Base-by-base conservation (phyloP, 2,113 vertebrate species). In the Apeltes quadracus region DNA sequence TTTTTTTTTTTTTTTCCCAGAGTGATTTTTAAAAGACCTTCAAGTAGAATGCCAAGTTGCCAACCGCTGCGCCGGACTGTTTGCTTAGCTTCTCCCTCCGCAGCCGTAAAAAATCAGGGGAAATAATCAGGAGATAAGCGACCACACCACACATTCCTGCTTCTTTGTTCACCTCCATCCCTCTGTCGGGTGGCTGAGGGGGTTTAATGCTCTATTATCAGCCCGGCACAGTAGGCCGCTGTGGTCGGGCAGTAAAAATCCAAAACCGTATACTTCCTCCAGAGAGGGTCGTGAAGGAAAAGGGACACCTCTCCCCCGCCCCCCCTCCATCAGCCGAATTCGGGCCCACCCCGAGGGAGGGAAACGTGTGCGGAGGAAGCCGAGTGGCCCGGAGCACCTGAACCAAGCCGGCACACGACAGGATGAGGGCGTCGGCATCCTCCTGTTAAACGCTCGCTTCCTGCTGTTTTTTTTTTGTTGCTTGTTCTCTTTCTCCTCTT, bases 331-430 rank as follows among this genome's bases (percentile, higher is more conserved):
- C 69, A 74, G 88, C 84, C 87, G 85, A 86, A 76, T 66, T 65
- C n/a, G 67, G n/a, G 74, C 83, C 84, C 90, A 76, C 87, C 81
- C 84, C 92, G 93, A 94, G 93, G 93, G 93, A 94, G 93, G 93
- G 92, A 76, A 92, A 88, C 82, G 90, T 88, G 29, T 2, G 29
- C 2, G 29, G 29, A 5, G 92, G 88, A 81, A 84, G 85, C 91
- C 92, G 93, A 93, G 94, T 94, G 93, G 93, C 93, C 91, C 91
- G 88, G 88, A 91, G 92, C 94, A 95, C 95, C 94, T 96, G 95
- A 95, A 79, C 93, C 93, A 92, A 70, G 94, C 88, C 93, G 95
- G 95, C 95, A 96, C 95, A 96, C 95, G 95, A 95, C 95, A 95
- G 96, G 95, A 96, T 95, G 94, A 92, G 94, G 95, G 94, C 93